Conservation (phyloP, 2,797 vertebrate genomes). For the Acrocephalus scirpaceus region DNA sequence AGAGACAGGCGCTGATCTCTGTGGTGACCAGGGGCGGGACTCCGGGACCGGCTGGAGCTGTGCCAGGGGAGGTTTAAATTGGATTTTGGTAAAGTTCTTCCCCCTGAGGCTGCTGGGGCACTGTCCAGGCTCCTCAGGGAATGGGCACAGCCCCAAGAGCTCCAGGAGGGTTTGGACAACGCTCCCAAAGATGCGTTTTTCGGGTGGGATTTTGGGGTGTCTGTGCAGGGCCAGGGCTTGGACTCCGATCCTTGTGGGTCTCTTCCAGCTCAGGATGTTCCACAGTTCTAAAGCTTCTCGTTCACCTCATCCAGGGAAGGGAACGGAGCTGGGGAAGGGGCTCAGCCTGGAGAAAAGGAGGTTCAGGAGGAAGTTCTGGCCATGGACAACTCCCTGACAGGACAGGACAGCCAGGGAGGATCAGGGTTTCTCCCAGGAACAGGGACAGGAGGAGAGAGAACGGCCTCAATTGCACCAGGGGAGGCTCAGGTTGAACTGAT, state of each 20-base stretch:
- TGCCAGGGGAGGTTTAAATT: neutral
- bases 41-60: neutral
- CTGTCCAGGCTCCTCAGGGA: neutral
- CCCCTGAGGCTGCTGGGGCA: neutral
- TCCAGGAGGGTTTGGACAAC: neutral
- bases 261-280: neutral
- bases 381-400: neutral
- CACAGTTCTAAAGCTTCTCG: neutral
- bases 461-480: neutral
- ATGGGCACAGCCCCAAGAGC: neutral
- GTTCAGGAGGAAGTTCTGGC: neutral
- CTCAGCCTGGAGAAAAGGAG: neutral
- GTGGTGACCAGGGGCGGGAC: neutral
- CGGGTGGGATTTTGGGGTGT: neutral
- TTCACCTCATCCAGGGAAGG: neutral
- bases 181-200: too few relatives aligned
- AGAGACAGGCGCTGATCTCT: too few relatives aligned
- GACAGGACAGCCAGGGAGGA: accelerated
- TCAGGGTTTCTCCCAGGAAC: neutral
- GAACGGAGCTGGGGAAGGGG: neutral
- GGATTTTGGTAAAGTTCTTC: neutral
- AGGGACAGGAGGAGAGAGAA: neutral
- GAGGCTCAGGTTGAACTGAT: neutral
- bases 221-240: neutral
- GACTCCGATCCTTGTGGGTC: neutral